Percentiles rank a stretch among this genome's conserved stretches.
phyloP scores from a whole-genome alignment of 2,113 vertebrate species.

The Lynx canadensis region DNA sequence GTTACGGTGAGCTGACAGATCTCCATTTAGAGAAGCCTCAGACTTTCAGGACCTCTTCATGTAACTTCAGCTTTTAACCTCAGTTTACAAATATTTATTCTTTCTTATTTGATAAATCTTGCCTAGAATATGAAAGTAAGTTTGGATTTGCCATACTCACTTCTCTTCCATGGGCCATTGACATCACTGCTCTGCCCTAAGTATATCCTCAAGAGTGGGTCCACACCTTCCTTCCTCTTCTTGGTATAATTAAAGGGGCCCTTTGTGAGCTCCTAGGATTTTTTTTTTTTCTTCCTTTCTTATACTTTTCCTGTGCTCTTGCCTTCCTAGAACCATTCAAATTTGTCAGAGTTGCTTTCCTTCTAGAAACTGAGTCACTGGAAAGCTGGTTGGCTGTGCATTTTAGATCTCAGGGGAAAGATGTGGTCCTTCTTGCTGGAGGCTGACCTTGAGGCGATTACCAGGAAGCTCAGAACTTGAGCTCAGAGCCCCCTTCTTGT shows the following conservation, averaged over 20 bases:
- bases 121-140: not conserved
- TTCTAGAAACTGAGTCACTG: not conserved
- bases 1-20: not conserved
- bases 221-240: not conserved
- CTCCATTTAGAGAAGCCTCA: not conserved
- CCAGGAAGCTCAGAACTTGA: not conserved
- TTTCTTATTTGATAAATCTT: conserved; percentile 32
- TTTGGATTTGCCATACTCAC: not conserved
- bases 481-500: not conserved
- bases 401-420: not conserved
- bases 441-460: not conserved
- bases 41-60: not conserved
- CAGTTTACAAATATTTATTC: not conserved
- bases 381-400: not conserved
- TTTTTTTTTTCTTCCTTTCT: not conserved
- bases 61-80: not conserved
- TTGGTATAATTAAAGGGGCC: not conserved
- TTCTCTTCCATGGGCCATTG: not conserved
- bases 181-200: not conserved
- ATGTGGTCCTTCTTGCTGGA: not conserved
- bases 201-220: not conserved
- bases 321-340: not conserved
- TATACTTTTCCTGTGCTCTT: not conserved
- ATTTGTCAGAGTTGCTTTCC: not conserved
- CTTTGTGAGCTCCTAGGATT: not conserved